Evolutionary conservation across 2,113 vertebrate species (phyloP), one percentile per base, ranked within the genome.

Genomic region (Anoplopoma fimbria): DNA sequence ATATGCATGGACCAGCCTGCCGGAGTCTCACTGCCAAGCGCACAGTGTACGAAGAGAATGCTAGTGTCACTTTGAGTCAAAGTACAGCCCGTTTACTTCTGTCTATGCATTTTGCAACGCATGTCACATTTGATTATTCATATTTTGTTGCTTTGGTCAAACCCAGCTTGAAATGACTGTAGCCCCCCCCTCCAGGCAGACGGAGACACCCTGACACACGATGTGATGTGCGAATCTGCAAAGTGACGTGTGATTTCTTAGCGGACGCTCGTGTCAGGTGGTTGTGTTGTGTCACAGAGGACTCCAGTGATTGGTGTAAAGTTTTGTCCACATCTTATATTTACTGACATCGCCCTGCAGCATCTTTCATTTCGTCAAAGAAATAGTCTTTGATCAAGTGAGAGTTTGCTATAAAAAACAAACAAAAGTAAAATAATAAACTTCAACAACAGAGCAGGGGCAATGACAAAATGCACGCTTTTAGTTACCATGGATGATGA

Each of bases 1-100:
- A 90, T 92, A 92, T 93, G 87, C 91, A 93, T 90, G 87, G 91
- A 89, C 87, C 86, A 85, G 90, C 70, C 87, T 93, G 93, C 69
- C 10, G n/a, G 68, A 77, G 79, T 67, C 67, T 81, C 75, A 19
- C 75, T 84, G 87, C 90, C 87, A 87, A 90, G 80, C 90, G 81
- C 14, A 33, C 68, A 77, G 82, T 49, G 83, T 79, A 79, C 84
- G 45, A 82, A 78, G 75, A 87, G 69, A 87, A 87, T 36, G 49
- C 81, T 58, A 17, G 83, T 87, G 90, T 91, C 75, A 70, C 68
- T 84, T 74, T 34, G 75, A 91, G 79, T 92, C 78, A 45, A 79
- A 61, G 53, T 67, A 77, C 84, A 79, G 69, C 45, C 71, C 40
- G 23, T 85, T 87, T 87, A 68, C 69, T 79, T 77, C 69, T 77